Conservation (phyloP, 2,888 invertebrate species). For the Dicranocentrus wangi region DNA sequence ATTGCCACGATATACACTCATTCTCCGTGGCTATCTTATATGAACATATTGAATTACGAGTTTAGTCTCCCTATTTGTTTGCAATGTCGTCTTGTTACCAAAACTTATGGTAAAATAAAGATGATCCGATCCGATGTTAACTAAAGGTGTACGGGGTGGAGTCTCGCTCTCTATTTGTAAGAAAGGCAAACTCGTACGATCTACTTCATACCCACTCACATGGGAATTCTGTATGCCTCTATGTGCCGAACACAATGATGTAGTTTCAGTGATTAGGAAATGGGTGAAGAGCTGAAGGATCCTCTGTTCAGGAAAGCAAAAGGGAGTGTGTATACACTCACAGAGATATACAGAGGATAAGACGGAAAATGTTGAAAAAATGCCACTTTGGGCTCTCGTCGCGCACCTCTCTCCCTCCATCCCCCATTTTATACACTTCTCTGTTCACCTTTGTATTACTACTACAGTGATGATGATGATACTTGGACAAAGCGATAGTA, state of each 20-base stretch:
- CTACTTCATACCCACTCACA: background rate
- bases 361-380: conserved; percentile 31
- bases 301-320: background rate
- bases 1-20: too few relatives aligned
- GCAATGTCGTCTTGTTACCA: conserved; percentile 26
- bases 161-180: conserved; percentile 47
- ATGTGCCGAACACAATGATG: background rate
- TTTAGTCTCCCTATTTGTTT: conserved; percentile 30
- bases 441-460: conserved; percentile 24
- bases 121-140: conserved; percentile 36
- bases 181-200: conserved; percentile 32
- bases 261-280: conserved; percentile 38
- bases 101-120: conserved; percentile 48
- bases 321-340: background rate
- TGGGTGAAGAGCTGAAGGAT: conserved; percentile 20
- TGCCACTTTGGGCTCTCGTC: conserved; percentile 27
- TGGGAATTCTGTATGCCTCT: conserved; percentile 5
- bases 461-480: conserved; percentile 18
- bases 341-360: background rate
- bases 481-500: conserved; percentile 36
- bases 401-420: conserved; percentile 12
- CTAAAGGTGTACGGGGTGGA: conserved; percentile 42
- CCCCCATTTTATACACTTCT: conserved; percentile 1
- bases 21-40: too few relatives aligned
- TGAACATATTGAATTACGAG: conserved; percentile 17